Base-by-base conservation (phyloP, 1,140 invertebrate genomes). In the Paracyclopina nana region DNA sequence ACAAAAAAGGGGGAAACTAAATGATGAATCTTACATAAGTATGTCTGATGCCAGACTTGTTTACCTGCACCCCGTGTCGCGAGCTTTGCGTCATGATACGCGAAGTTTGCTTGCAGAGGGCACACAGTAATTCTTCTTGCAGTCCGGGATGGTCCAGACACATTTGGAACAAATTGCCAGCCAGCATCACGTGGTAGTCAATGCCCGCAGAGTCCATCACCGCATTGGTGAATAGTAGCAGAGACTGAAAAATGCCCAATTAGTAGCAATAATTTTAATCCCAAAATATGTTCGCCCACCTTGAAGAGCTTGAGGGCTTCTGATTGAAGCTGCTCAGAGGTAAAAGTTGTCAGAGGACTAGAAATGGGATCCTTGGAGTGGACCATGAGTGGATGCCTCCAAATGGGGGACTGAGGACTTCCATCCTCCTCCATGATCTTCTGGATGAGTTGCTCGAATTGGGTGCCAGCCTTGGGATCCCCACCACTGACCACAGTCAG, bases 301-400 rank as follows among this genome's bases (percentile, higher is more conserved):
- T 92, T 92, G 61, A 92, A 94, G 49, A 94, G 70, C 68, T 95
- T 91, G 52, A 92, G 74, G 40, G 87, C 87, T 70, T 92, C 86
- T 18, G 74, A 73, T 64, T 92, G 82, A 42, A 88, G 69, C 1
- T 75, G 68, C 62, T 85, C 82, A 1, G 80, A 82, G 22, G 83
- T 80, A 26, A 91, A 67, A 20, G 84, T 85, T 0, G 83, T 87
- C 4, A 91, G 65, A 5, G 85, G 82, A 24, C 79, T 78, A 0
- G 75, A 74, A 41, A 88, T 81, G 41, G 79, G 78, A 57, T 90
- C 85, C 66, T 90, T 90, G 14, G 79, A 80, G 61, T 92, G 82
- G n/a, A 94, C 65, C 54, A 94, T 60, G 28, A 83, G 71, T 9
- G 86, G 87, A 73, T 92, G 86, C 62, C 85, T 77, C 88, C 88